Evolutionary conservation across 2,797 vertebrate genomes (phyloP), one percentile per base, ranked within the genome.

Genomic region (Dendrocincla tyrannina): DNA sequence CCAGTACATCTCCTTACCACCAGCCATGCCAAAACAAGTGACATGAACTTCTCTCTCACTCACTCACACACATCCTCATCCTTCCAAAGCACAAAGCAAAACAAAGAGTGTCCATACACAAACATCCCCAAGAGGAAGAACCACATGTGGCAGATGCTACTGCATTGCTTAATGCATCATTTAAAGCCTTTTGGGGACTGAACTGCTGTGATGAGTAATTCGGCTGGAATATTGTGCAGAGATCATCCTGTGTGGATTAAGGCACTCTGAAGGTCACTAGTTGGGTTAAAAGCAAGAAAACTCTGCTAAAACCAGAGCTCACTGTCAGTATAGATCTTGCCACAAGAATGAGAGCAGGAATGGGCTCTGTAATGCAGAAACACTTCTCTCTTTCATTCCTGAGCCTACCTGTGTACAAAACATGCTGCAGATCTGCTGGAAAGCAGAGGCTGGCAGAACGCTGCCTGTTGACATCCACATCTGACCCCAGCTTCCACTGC

Each of bases 151-250:
- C 94, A 95, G 91, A 95, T 91, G 92, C 82, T 93, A 30, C 76
- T 86, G 70, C 82, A 92, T 73, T 52, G 49, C 88, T 96, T 96
- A 97, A 96, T 95, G 92, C 94, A 96, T 91, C 89, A 93, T 82
- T 96, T 92, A 92, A 91, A 94, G 91, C 82, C 88, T 96, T 95
- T 91, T 32, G 66, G 91, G 92, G 79, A 88, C 83, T 49, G 50
- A n/a, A 84, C 4, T 0, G 1, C 62, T 0, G 1, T 23, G 83
- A 95, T 89, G 56, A 91, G 70, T 91, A 93, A 93, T 92, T 93
- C 91, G 47, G 60, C 70, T 67, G 67, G 56, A 91, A 82, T 88
- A 95, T 60, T 64, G 85, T 69, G 94, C 77, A 90, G 85, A 93
- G 67, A 95, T 72, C 2, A 0, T 24, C 53, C 80, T 41, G 47